Conservation (phyloP, 53 echinoderm and acorn worm genomes). For the Mesocentrotus franciscanus region DNA sequence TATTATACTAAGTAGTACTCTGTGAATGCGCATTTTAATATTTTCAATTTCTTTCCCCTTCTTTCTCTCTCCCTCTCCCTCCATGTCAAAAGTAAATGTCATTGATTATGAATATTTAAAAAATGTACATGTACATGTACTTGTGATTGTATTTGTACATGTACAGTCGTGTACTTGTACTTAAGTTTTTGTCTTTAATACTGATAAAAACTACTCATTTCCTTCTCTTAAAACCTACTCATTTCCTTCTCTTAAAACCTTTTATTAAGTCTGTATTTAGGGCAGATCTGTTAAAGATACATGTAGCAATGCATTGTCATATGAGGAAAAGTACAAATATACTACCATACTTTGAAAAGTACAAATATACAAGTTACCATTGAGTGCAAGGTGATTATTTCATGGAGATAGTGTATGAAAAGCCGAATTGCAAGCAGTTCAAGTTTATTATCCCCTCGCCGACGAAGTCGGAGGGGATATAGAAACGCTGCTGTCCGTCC, state of each 20-base stretch:
- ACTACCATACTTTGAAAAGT: too few relatives aligned
- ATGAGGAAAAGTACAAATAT: too few relatives aligned
- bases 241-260: too few relatives aligned
- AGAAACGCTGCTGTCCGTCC: too few relatives aligned
- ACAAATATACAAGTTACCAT: background rate
- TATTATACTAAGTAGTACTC: background rate
- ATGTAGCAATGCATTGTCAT: too few relatives aligned
- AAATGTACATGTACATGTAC: background rate
- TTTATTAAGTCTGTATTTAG: too few relatives aligned
- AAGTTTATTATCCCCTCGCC: too few relatives aligned
- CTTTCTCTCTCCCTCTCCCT: too few relatives aligned
- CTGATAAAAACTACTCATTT: background rate
- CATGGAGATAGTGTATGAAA: background rate
- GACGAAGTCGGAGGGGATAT: too few relatives aligned
- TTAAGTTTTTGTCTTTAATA: background rate
- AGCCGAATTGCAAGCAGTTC: background rate
- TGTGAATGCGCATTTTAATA: too few relatives aligned
- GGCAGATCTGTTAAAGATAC: background rate
- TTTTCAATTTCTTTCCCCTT: too few relatives aligned
- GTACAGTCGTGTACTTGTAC: background rate
- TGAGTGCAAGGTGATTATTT: background rate
- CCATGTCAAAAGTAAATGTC: too few relatives aligned
- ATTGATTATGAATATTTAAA: background rate
- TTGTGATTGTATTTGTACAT: background rate
- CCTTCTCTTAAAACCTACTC: background rate